Base-by-base conservation (phyloP, 2,797 vertebrate species). In the Graptemys geographica region DNA sequence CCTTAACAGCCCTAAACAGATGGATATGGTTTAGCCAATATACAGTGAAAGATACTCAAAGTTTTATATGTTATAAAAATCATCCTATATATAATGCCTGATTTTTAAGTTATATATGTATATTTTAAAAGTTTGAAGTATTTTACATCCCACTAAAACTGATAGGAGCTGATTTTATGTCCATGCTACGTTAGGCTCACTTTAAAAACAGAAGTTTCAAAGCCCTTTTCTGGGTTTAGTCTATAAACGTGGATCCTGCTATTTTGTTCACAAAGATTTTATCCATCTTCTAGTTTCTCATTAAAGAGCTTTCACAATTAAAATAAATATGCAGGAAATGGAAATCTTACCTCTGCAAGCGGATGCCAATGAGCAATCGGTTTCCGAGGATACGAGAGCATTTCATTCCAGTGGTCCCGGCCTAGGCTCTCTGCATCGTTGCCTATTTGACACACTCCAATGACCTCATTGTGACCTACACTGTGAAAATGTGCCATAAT, bases 381-480 rank as follows among this genome's bases (percentile, higher is more conserved):
- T 97, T 99, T 99, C 95, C 99, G 98, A 78, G 99, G 99, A 92
- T 99, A 99, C 0, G 99, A 99, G 41, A 99, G 97, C 99, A 99
- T 99, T 98, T 99, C 99, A n/a, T 98, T 99, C 99, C 99, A 99
- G 98, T 99, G 99, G 97, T 99, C 99, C 23, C 99, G 98, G 81
- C 99, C 99, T 69, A 99, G 98, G 91, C 97, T 99, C 97, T 99
- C 99, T 23, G 99, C 99, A 87, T 99, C 98, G 94, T 99, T 99
- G 98, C 99, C 99, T 94, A 99, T 99, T 97, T 99, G 99, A 98
- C 99, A 99, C 96, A 99, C 99, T 82, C 99, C 99, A 81, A 99
- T 99, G 98, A 99, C 98, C 98, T 99, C 99, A 98, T 99, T 99
- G 99, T 99, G 99, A 99, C 99, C 99, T 98, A 99, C 99, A 96